These are phyloP conservation scores for Euzophera pinguis DNA, from an alignment of 2,888 invertebrate genomes.

Conservation along the genomic window DNA sequence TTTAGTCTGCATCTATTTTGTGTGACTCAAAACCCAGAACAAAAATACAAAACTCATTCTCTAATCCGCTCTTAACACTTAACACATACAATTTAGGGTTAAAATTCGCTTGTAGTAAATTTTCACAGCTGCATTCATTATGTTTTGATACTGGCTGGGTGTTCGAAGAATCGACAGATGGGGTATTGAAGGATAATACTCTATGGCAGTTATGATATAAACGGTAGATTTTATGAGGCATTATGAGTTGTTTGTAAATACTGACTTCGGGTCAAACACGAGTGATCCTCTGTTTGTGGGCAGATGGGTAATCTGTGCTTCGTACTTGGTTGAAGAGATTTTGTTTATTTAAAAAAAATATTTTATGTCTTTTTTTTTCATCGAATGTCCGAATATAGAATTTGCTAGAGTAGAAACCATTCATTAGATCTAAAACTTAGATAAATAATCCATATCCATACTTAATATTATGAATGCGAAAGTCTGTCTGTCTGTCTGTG, in stretches of 20 bases:
- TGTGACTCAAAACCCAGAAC: conserved; percentile 50
- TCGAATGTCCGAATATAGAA: too few species aligned
- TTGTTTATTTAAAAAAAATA: not conserved
- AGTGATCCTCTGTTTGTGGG: not conserved
- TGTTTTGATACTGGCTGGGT: conserved; percentile 25
- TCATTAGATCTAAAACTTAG: too few species aligned
- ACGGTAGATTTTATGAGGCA: conserved; percentile 46
- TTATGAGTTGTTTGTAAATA: conserved; percentile 23
- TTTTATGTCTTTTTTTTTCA: too few species aligned
- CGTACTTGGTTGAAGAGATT: not conserved
- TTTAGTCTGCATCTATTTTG: conserved; percentile 38
- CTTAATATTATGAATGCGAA: too few species aligned
- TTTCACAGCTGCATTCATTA: not conserved
- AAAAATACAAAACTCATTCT: conserved; percentile 16
- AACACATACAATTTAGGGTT: conserved; percentile 16
- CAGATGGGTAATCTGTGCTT: conserved; percentile 6
- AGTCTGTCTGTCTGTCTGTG: too few species aligned
- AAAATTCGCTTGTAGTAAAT: conserved; percentile 23
- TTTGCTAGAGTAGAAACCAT: too few species aligned
- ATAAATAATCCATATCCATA: too few species aligned
- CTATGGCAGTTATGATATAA: conserved; percentile 47
- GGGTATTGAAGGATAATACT: conserved; percentile 56
- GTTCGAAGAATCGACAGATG: conserved; percentile 58
- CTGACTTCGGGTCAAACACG: conserved; percentile 6
- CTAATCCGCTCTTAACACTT: conserved; percentile 8